Base-by-base conservation (phyloP, 2,888 invertebrate genomes). In the Helicoverpa assulta region DNA sequence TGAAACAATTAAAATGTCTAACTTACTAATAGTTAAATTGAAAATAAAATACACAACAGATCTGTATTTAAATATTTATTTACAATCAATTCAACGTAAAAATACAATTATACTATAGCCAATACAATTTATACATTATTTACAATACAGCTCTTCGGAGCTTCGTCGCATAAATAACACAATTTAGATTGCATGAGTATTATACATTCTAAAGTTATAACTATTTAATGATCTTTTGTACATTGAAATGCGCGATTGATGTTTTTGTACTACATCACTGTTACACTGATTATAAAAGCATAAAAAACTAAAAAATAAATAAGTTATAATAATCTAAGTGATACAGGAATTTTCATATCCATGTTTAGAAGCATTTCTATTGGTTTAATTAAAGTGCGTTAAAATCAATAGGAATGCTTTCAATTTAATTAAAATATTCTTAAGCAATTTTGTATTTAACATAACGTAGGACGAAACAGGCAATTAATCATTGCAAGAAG, bases 121-220 rank as follows among this genome's bases (percentile, higher is more conserved):
- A 83, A 87, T 89, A 86, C 74, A 84, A 84, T 86, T 87, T 90
- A 86, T 91, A 92, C 89, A 92, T 89, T 94, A 94, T 94, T 92
- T 94, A 94, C 94, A 94, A 86, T 81, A 81, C 71, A 82, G 78
- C 77, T 83, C 82, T 78, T 85, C 79, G 76, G 80, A 79, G 83
- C 71, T 79, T 80, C 70, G 76, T 77, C 74, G 78, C 76, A 83
- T 85, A 83, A 84, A 87, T 83, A 82, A 78, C 67, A 79, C 70
- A 83, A 82, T 83, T 86, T 85, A 78, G 85, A 85, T 86, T 73
- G 80, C 87, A 84, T 86, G 88, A 89, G 88, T 89, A 89, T 88
- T 89, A 74, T 67, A 78, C 73, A 69, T 69, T 60, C 57, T 70
- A 78, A 72, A 73, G 37, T 76, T 57, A 73, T 18, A 61, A 76